Evolutionary conservation across 2,888 invertebrate genomes (phyloP).

Genomic region (Xylophagus ater): DNA sequence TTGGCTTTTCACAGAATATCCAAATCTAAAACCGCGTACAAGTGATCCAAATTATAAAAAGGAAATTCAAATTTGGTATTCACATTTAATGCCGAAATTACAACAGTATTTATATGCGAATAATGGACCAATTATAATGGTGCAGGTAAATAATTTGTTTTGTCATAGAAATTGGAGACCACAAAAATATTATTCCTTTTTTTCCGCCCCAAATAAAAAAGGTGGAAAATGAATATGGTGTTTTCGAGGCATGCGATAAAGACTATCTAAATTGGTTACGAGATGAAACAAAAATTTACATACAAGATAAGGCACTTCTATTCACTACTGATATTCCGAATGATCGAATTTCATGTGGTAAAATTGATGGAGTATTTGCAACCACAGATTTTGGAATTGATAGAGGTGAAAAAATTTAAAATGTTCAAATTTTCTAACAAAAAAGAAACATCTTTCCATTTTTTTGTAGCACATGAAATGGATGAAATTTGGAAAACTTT

Average conservation of each 20-base stretch:
- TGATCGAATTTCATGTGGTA: conserved; percentile 47
- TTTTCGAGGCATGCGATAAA: conserved; percentile 58
- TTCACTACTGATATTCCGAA: conserved; percentile 73
- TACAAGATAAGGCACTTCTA: conserved; percentile 43
- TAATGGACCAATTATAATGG: conserved; percentile 77
- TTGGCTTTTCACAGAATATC: conserved; percentile 51
- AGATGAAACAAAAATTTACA: conserved; percentile 45
- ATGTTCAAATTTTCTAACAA: not conserved
- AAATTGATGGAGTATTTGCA: conserved; percentile 57
- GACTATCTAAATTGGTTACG: conserved; percentile 56
- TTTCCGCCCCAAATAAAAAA: not conserved
- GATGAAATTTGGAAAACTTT: conserved; percentile 39
- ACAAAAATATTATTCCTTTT: not conserved
- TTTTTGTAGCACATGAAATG: conserved; percentile 27
- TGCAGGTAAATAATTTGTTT: conserved; percentile 47
- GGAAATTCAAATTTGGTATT: conserved; percentile 44
- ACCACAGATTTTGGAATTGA: conserved; percentile 66
- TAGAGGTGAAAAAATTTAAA: conserved; percentile 26
- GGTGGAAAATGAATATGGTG: conserved; percentile 84
- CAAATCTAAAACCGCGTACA: conserved; percentile 52
- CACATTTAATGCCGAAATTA: conserved; percentile 42
- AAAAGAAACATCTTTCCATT: not conserved
- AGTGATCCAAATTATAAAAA: conserved; percentile 46
- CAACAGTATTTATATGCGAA: conserved; percentile 46
- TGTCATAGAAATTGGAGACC: not conserved